These are phyloP conservation scores for Aphaenogaster rudis DNA, from an alignment of 1,140 invertebrate species.

Conservation along the genomic window DNA sequence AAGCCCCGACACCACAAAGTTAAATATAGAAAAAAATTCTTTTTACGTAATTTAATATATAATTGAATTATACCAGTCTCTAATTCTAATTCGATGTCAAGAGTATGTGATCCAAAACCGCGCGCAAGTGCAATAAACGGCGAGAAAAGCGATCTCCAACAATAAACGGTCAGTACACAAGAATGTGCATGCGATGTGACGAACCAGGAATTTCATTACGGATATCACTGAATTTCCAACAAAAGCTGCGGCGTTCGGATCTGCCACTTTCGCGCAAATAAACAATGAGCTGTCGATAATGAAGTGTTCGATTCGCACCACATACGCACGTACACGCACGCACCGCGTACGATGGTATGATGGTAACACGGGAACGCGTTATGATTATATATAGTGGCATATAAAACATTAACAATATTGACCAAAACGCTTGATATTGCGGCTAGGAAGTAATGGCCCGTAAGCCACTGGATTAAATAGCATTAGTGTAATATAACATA, in stretches of 20 bases:
- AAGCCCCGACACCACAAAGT: not conserved
- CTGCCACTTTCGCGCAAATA: not conserved
- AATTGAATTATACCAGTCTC: not conserved
- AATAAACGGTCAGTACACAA: not conserved
- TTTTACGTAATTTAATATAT: not conserved
- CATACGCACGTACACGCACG: not conserved
- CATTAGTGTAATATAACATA: conserved; percentile 4
- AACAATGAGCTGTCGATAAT: conserved; percentile 46
- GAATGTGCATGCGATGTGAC: not conserved
- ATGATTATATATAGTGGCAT: not conserved
- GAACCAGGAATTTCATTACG: conserved; percentile 35
- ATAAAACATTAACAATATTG: conserved; percentile 43
- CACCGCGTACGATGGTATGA: not conserved
- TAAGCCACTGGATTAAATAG: conserved; percentile 30
- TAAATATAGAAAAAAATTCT: not conserved
- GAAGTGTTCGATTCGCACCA: conserved; percentile 5
- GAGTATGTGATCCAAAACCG: not conserved
- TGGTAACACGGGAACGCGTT: not conserved
- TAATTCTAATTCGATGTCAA: not conserved
- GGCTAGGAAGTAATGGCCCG: conserved; percentile 4
- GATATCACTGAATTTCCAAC: conserved; percentile 26
- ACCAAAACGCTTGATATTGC: not conserved
- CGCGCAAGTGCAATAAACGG: not conserved
- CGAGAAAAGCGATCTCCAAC: not conserved
- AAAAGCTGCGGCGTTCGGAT: conserved; percentile 12